These are phyloP conservation scores for Heptranchias perlo DNA, from an alignment of 2,113 vertebrate species.

Conservation along the genomic window DNA sequence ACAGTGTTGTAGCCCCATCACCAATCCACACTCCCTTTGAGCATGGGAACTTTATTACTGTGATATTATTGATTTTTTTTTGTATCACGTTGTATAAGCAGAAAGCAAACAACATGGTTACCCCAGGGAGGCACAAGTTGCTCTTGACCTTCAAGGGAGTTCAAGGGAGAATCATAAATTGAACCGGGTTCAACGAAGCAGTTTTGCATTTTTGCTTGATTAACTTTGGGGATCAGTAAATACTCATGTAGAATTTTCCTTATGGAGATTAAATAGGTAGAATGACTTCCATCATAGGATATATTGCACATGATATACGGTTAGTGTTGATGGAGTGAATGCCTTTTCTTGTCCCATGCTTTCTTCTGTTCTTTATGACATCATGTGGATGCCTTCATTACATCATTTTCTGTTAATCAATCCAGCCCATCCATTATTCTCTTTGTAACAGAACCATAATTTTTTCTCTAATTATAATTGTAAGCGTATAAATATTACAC, in stretches of 20 bases:
- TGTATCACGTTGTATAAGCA: background rate
- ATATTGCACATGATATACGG: background rate
- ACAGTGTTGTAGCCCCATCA: background rate
- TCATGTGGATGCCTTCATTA: background rate
- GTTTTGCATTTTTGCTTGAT: background rate
- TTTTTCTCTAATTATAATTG: background rate
- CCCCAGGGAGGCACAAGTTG: background rate
- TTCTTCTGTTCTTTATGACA: background rate
- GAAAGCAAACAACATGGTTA: background rate
- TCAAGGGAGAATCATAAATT: slow-evolving; percentile 13
- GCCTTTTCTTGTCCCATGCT: background rate
- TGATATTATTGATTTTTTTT: too few relatives aligned
- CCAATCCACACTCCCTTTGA: background rate
- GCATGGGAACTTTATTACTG: background rate
- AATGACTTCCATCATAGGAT: background rate
- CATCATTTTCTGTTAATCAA: background rate
- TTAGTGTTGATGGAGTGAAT: background rate
- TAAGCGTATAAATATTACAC: background rate
- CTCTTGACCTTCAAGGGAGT: background rate
- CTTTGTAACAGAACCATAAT: background rate
- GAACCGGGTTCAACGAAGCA: background rate
- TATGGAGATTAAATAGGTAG: background rate
- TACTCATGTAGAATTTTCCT: background rate
- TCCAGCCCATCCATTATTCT: background rate
- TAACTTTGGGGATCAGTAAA: background rate